A percentile compares a stretch with the other conserved stretches of the same genome.
Conservation (phyloP, 2,888 invertebrate genomes). For the Chelonus formosanus region DNA sequence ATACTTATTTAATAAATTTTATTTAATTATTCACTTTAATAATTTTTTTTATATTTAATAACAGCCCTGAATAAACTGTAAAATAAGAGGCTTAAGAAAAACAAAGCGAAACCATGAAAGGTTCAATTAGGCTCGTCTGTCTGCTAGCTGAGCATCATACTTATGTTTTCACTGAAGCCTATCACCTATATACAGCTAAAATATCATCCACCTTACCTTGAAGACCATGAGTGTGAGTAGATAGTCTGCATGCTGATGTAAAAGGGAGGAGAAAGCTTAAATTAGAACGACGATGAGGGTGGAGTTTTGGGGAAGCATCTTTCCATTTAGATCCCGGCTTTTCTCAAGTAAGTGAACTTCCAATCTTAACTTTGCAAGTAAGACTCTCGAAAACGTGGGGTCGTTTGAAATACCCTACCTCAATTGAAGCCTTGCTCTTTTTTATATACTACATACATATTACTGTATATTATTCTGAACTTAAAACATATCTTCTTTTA, state of each 20-base stretch:
- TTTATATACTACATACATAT: not conserved
- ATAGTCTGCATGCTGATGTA: conserved; percentile 16
- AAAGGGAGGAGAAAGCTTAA: conserved; percentile 34
- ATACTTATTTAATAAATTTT: too few species aligned
- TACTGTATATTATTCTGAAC: conserved; percentile 2
- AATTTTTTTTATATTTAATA: too few species aligned
- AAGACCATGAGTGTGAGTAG: conserved; percentile 8
- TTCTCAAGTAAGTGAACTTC: conserved; percentile 33
- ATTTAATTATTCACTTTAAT: too few species aligned
- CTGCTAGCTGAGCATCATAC: conserved; percentile 33
- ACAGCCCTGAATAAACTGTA: not conserved
- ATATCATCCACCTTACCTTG: not conserved
- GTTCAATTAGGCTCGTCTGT: conserved; percentile 40
- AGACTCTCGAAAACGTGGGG: conserved; percentile 1
- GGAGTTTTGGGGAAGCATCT: conserved; percentile 31
- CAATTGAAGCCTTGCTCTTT: conserved; percentile 16
- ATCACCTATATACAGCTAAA: conserved; percentile 3
- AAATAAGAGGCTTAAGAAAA: conserved; percentile 13
- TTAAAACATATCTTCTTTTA: conserved; percentile 11
- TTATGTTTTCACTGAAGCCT: conserved; percentile 27
- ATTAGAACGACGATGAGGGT: conserved; percentile 35
- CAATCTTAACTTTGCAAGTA: conserved; percentile 34
- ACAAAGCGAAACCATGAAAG: conserved; percentile 32
- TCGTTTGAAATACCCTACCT: conserved; percentile 15
- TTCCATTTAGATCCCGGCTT: conserved; percentile 36